These are phyloP conservation scores for Clupea harengus DNA, from an alignment of 2,113 vertebrate genomes.

Conservation along the genomic window DNA sequence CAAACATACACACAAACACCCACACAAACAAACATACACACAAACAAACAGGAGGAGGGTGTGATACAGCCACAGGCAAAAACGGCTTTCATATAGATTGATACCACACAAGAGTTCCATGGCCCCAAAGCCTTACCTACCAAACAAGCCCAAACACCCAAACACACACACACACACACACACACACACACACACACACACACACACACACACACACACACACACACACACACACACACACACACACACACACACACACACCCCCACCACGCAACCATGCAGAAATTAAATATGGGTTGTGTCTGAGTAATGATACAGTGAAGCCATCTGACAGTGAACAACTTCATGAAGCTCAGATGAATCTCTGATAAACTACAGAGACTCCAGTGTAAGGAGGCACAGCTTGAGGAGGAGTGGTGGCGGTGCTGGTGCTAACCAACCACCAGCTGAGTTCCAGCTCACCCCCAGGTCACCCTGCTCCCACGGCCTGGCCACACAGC, in stretches of 20 bases:
- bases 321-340: neutral
- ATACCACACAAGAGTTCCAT: neutral
- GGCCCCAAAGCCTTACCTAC: neutral
- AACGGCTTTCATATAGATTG: neutral
- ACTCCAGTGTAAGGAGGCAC: neutral
- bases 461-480: constrained; percentile 5
- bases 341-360: neutral
- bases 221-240: neutral
- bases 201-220: neutral
- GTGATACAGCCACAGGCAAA: neutral
- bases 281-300: neutral
- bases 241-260: neutral
- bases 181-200: neutral
- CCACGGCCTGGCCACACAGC: neutral
- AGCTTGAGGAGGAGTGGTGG: neutral
- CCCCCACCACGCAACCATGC: neutral
- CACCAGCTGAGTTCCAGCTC: neutral
- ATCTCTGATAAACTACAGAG: neutral
- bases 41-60: neutral
- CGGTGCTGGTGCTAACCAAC: neutral
- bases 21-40: neutral
- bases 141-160: constrained; percentile 1
- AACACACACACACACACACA: neutral
- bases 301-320: neutral
- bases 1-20: neutral